Evolutionary conservation across 2,888 invertebrate genomes (phyloP), one percentile per base, ranked within the genome.

Genomic region (Lasius platythorax): DNA sequence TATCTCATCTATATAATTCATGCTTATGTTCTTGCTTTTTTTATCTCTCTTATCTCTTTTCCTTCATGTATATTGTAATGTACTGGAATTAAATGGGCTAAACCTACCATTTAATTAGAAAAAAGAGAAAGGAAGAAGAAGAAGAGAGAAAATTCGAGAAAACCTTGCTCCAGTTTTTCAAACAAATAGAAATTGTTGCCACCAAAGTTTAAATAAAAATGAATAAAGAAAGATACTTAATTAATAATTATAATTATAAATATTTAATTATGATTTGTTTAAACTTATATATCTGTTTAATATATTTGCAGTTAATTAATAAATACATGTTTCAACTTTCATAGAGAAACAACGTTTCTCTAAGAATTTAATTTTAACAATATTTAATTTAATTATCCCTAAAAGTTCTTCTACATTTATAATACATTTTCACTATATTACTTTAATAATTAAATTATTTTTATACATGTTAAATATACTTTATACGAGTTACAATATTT

Each of bases 21-120:
- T 79, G 18, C 37, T 79, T 79, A 33, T 12, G 46, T 18, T 46
- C 33, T 79, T 43, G 23, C 61, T 72, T 23, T 23, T 23, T 72
- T 23, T 37, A 28, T 70, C 18, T 78, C 15, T 46, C 23, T 61
- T 4, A 18, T 40, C 18, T 61, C 12, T 4, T 18, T 63, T 56
- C 2, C 8, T 46, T 12, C 11, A 28, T 58, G 53, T 76, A 46
- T 61, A 79, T 61, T 79, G 33, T 61, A 79, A 79, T 23, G 18
- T 72, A 72, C 61, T 37, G 28, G 37, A 46, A 79, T 79, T 72
- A 79, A 72, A 68, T 68, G 67, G 37, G 43, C 30, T 61, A 79
- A 79, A 37, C 30, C 30, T 40, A 58, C 58, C 72, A 46, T 79
- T 79, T 79, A 72, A 79, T 79, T 61, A 72, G 15, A 46, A 23